Conservation (phyloP, 2,113 vertebrate species). For the Colossoma macropomum region DNA sequence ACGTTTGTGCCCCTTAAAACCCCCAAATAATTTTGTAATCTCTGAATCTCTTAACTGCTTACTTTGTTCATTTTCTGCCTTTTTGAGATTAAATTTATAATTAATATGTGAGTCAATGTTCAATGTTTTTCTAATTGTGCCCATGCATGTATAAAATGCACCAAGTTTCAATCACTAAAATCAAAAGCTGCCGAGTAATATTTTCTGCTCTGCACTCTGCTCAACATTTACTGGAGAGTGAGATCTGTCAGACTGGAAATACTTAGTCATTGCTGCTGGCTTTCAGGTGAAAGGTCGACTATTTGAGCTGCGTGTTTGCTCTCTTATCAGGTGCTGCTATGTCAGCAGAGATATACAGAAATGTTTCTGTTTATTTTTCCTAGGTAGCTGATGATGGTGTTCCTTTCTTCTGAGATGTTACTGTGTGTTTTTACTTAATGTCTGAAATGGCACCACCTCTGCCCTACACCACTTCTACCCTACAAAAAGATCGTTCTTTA, state of each 20-base stretch:
- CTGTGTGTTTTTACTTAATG: background rate
- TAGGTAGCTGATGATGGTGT: background rate
- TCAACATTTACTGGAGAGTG: constrained; percentile 30
- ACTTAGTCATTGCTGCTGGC: constrained; percentile 4
- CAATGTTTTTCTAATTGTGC: too few species aligned
- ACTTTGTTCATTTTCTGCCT: too few species aligned
- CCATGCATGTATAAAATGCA: too few species aligned
- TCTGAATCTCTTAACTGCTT: too few species aligned
- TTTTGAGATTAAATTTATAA: too few species aligned
- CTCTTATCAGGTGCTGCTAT: background rate
- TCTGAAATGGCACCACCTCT: background rate
- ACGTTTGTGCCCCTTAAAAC: too few species aligned
- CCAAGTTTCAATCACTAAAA: too few species aligned
- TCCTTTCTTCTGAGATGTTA: background rate
- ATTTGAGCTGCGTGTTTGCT: constrained; percentile 19
- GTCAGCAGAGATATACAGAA: background rate
- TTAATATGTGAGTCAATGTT: too few species aligned
- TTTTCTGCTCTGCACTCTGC: background rate
- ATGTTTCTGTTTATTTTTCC: background rate
- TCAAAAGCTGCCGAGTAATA: too few species aligned
- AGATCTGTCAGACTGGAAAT: constrained; percentile 24
- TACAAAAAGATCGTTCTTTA: too few species aligned
- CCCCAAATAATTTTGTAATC: too few species aligned
- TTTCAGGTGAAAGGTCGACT: constrained; percentile 26
- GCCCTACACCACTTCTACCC: too few species aligned